Conservation (phyloP, 2,113 vertebrate genomes). For the Engraulis encrasicolus region DNA sequence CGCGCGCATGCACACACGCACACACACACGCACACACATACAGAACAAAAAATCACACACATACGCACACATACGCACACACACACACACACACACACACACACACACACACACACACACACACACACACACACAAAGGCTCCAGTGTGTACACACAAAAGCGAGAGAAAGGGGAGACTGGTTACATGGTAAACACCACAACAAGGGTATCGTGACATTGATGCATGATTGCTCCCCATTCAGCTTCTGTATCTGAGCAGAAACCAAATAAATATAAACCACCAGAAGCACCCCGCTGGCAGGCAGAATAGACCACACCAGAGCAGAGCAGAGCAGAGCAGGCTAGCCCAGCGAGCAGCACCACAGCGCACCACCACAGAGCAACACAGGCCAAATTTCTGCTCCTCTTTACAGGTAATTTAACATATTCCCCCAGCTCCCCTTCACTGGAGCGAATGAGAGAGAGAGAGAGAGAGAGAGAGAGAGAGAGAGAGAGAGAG, state of each 20-base stretch:
- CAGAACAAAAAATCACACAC: conserved; percentile 23
- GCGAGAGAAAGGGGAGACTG: background rate
- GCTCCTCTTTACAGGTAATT: conserved; percentile 24
- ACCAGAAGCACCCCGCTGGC: background rate
- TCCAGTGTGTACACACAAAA: no score
- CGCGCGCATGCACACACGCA: no score
- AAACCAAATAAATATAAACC: background rate
- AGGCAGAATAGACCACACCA: no score
- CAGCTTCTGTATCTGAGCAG: background rate
- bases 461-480: no score
- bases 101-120: conserved; percentile 22
- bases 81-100: conserved; percentile 6
- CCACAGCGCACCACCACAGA: background rate
- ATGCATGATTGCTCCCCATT: conserved; percentile 16
- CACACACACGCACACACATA: no score
- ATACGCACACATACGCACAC: no score
- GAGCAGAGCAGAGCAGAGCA: no score
- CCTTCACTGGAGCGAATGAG: conserved; percentile 10
- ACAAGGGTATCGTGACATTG: background rate
- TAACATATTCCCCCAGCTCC: conserved; percentile 22
- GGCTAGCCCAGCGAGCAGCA: no score
- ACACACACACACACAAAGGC: conserved; percentile 10
- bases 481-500: no score
- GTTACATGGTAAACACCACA: background rate
- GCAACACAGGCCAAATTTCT: background rate